Evolutionary conservation across 2,797 vertebrate species (phyloP).

Genomic region (Squalus acanthias): DNA sequence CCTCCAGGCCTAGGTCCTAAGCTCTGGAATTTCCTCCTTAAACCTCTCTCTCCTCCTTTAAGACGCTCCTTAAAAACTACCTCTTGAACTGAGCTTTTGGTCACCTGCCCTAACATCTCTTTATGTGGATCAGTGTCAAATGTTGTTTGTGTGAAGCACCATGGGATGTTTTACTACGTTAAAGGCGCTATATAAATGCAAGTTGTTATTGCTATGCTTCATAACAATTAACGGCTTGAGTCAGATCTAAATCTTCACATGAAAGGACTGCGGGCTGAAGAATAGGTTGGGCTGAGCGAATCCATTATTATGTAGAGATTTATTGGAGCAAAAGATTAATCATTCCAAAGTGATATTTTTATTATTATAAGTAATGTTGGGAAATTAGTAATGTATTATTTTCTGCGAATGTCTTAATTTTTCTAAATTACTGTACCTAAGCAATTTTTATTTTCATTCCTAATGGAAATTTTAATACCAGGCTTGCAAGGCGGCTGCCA

Average conservation of each 20-base stretch:
- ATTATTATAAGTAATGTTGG: not conserved
- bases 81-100: not conserved
- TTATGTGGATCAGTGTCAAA: not conserved
- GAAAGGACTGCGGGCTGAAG: not conserved
- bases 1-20: not conserved
- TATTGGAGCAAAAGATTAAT: not conserved
- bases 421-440: not conserved
- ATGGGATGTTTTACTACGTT: not conserved
- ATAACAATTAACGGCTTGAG: not conserved
- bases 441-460: not conserved
- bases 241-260: too few species aligned
- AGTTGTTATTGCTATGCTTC: not conserved
- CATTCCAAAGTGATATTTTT: not conserved
- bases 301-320: not conserved
- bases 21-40: not conserved
- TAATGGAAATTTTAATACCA: constrained; percentile 17
- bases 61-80: not conserved
- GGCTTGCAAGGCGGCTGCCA: not conserved
- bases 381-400: not conserved
- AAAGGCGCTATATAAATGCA: not conserved
- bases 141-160: not conserved
- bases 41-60: not conserved
- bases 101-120: not conserved
- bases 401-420: not conserved
- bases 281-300: not conserved